Conservation (phyloP, 2,113 vertebrate genomes). For the Eira barbara region DNA sequence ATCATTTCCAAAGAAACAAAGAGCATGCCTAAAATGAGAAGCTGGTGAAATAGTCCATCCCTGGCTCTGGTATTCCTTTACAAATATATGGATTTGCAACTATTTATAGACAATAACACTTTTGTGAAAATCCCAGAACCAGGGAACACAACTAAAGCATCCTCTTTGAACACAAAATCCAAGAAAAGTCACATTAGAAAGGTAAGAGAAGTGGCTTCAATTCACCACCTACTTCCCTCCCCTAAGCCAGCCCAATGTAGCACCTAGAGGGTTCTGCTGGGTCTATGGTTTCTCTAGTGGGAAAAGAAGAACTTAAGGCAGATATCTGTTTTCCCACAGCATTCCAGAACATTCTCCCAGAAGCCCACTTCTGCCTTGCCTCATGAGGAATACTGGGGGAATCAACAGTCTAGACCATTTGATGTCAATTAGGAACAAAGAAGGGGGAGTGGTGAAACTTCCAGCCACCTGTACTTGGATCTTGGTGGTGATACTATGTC, state of each 20-base stretch:
- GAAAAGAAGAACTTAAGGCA: background rate
- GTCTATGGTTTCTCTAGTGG: background rate
- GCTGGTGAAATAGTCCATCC: background rate
- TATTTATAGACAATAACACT: background rate
- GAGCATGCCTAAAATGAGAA: background rate
- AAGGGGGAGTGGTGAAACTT: background rate
- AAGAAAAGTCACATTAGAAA: background rate
- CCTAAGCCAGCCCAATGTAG: background rate
- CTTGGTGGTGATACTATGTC: background rate
- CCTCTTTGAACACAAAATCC: background rate
- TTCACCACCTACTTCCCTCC: background rate
- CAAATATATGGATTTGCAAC: background rate
- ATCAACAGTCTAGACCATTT: background rate
- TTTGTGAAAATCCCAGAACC: background rate
- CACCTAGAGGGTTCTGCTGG: background rate
- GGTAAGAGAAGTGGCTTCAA: background rate
- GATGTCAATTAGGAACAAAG: background rate
- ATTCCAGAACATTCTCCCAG: background rate
- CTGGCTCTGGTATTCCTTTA: background rate
- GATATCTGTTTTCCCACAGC: background rate
- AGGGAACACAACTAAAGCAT: background rate
- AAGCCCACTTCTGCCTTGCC: background rate
- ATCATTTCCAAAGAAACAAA: slow-evolving; percentile 32
- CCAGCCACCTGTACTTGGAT: background rate
- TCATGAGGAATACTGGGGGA: background rate